Evolutionary conservation across 2,797 vertebrate genomes (phyloP), one percentile per base, ranked within the genome.

Genomic region (Scarus forsteni): DNA sequence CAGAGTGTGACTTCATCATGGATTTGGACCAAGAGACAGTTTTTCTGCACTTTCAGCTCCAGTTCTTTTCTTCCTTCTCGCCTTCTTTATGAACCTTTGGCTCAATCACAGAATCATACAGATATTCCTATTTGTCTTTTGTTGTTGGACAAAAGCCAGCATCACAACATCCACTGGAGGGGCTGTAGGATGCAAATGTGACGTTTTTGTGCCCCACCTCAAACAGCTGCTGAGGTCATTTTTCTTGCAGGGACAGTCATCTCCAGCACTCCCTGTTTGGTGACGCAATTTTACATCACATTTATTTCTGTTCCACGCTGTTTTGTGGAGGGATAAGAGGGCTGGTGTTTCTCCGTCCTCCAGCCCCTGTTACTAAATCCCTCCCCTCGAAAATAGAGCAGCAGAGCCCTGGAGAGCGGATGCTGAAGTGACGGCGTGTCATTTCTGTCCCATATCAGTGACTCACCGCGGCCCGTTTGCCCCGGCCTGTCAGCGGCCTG

Each of bases 401-500:
- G 10, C 70, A 65, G 75, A 85, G 80, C 89, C 87, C 90, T 59
- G 68, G 89, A 89, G 89, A 86, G 80, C 38, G 16, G 77, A 70
- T 64, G 69, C 80, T 82, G 86, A 89, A 87, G 81, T 90, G 87
- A 86, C 59, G 86, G 83, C 81, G 73, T 91, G 90, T 92, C 92
- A 93, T 76, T 70, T 7, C 87, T 84, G 88, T 89, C 91, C 88
- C 84, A 80, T 87, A 86, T 86, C 88, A 83, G 84, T 93, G 91
- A 93, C 77, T 93, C 92, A 92, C 80, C 58, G 77, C 88, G 83
- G 85, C 87, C 90, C 40, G 75, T 58, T 77, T 85, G 89, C 86
- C 89, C 89, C 62, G 7, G 82, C 80, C 87, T 91, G 92, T 93
- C 92, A 90, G 58, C 49, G 39, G 70, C 85, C 82, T 89, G 85